Percentiles rank a stretch among this genome's conserved stretches.
These are phyloP conservation scores for Nymphalis c-album DNA, from an alignment of 2,888 invertebrate species.

Conservation along the genomic window DNA sequence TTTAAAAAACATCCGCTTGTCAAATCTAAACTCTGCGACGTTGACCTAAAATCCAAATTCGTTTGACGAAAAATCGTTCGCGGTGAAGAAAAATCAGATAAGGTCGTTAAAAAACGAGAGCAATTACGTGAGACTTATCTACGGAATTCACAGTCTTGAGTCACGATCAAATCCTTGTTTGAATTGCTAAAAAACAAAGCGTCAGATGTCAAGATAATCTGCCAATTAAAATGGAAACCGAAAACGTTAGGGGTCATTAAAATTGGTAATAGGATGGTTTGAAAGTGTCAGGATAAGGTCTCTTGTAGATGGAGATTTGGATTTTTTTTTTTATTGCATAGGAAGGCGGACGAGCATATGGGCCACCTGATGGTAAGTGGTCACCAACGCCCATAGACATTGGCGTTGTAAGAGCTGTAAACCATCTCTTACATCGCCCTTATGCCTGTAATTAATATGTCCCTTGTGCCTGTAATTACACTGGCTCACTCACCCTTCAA, in stretches of 20 bases:
- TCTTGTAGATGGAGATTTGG: neutral
- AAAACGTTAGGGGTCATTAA: slow-evolving; percentile 50
- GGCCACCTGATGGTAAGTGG: too few species aligned
- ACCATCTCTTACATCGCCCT: too few species aligned
- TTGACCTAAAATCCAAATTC: slow-evolving; percentile 44
- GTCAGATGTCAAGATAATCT: slow-evolving; percentile 66
- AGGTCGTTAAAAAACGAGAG: slow-evolving; percentile 74
- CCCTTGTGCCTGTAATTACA: too few species aligned
- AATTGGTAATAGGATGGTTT: slow-evolving; percentile 38
- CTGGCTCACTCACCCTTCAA: too few species aligned
- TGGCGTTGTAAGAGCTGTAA: too few species aligned
- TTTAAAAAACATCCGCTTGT: slow-evolving; percentile 14
- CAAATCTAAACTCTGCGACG: neutral
- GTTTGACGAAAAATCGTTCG: slow-evolving; percentile 53
- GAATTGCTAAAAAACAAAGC: slow-evolving; percentile 60
- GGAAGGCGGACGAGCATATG: too few species aligned
- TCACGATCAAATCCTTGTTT: slow-evolving; percentile 51
- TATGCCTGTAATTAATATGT: too few species aligned
- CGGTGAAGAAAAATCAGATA: slow-evolving; percentile 71
- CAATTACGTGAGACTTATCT: slow-evolving; percentile 76
- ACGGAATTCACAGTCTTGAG: slow-evolving; percentile 52
- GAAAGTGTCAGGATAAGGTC: slow-evolving; percentile 12
- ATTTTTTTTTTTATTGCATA: too few species aligned
- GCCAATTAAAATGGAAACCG: slow-evolving; percentile 70
- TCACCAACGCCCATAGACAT: too few species aligned